phyloP scores from a whole-genome alignment of 2,797 vertebrate genomes.

The Acestrorhynchus altus region DNA sequence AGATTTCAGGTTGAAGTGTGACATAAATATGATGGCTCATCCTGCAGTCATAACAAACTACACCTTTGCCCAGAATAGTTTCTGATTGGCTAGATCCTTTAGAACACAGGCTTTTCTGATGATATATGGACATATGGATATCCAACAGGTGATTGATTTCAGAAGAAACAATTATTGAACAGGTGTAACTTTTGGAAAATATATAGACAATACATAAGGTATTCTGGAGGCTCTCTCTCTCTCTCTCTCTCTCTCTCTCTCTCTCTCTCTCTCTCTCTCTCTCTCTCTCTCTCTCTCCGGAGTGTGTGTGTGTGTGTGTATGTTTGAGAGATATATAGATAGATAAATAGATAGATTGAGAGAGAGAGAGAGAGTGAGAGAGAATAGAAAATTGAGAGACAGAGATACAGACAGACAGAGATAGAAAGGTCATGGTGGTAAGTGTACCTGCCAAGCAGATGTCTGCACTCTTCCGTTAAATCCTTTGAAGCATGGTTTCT shows the following conservation, averaged over 20 bases:
- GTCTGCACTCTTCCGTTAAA: conserved; percentile 50
- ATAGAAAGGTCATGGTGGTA: conserved; percentile 25
- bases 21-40: conserved; percentile 24
- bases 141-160: background rate
- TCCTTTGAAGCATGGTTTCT: conserved; percentile 46
- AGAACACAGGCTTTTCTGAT: conserved; percentile 13
- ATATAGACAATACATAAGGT: no score
- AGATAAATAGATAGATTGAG: conserved; percentile 12
- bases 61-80: conserved; percentile 8
- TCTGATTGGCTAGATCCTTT: background rate
- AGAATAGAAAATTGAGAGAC: no score
- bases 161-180: no score
- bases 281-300: no score
- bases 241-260: no score
- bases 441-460: conserved; percentile 33
- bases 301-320: no score
- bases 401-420: conserved; percentile 49
- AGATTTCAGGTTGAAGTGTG: conserved; percentile 9
- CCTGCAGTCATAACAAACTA: conserved; percentile 2
- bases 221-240: no score
- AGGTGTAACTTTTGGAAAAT: no score
- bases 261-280: no score
- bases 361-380: conserved; percentile 15
- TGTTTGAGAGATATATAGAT: background rate
- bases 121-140: conserved; percentile 13